These are phyloP conservation scores for Chorisops tibialis DNA, from an alignment of 2,888 invertebrate genomes.

Conservation along the genomic window DNA sequence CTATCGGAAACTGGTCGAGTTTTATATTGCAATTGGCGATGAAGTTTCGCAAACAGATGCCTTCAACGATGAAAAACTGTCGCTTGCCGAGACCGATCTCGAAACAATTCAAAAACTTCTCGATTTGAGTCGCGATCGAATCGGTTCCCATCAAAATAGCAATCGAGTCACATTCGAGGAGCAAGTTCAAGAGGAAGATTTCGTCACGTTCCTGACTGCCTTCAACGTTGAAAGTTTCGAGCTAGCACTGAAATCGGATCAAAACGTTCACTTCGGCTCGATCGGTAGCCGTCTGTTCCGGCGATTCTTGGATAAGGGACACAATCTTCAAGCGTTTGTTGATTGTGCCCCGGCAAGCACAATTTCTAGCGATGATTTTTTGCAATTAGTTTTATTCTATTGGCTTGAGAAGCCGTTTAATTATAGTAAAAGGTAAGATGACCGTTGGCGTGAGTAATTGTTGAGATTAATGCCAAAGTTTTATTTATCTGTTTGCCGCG, in stretches of 20 bases:
- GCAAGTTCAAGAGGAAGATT: slow-evolving; percentile 56
- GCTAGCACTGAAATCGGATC: slow-evolving; percentile 47
- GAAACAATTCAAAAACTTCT: slow-evolving; percentile 63
- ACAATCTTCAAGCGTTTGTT: slow-evolving; percentile 51
- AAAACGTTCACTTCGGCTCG: slow-evolving; percentile 42
- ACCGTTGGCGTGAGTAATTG: not conserved
- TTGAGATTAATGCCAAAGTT: too few species aligned
- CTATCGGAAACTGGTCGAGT: slow-evolving; percentile 44
- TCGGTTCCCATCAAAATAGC: slow-evolving; percentile 49
- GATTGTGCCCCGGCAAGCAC: slow-evolving; percentile 37
- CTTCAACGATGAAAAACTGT: slow-evolving; percentile 40
- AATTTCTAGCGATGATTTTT: slow-evolving; percentile 59
- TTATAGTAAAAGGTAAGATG: slow-evolving; percentile 44
- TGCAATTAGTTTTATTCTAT: slow-evolving; percentile 67
- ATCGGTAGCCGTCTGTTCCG: slow-evolving; percentile 45
- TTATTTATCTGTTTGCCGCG: slow-evolving; percentile 43
- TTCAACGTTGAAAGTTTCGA: slow-evolving; percentile 43
- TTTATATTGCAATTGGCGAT: slow-evolving; percentile 44
- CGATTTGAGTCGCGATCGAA: slow-evolving; percentile 52
- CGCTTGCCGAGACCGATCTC: slow-evolving; percentile 51
- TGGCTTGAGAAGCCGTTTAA: slow-evolving; percentile 64
- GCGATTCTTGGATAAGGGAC: slow-evolving; percentile 43
- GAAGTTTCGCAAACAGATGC: slow-evolving; percentile 30
- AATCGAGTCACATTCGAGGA: slow-evolving; percentile 60
- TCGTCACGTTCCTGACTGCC: slow-evolving; percentile 52